These are phyloP conservation scores for Pogonomyrmex californicus DNA, from an alignment of 1,140 invertebrate genomes.

Conservation along the genomic window DNA sequence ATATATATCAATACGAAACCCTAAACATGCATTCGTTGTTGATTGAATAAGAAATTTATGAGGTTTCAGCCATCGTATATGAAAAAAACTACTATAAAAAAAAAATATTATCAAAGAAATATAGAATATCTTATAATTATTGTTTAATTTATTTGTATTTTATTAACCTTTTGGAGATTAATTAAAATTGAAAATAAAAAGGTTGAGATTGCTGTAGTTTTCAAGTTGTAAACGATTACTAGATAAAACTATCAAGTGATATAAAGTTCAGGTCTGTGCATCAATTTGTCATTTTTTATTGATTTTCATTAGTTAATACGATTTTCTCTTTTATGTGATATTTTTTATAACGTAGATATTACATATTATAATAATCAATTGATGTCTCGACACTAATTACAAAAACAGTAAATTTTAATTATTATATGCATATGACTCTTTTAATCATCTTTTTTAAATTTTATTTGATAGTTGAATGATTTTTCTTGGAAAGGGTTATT, in stretches of 20 bases:
- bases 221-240: not conserved
- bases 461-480: not conserved
- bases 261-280: not conserved
- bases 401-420: not conserved
- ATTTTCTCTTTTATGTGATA: not conserved
- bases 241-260: not conserved
- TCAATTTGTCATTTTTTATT: constrained; percentile 15
- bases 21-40: not conserved
- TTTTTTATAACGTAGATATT: not conserved
- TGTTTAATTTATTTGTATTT: not conserved
- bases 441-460: not conserved
- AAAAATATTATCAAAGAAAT: not conserved
- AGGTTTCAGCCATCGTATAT: not conserved
- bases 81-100: not conserved
- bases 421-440: not conserved
- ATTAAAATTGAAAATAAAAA: not conserved
- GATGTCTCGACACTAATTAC: not conserved
- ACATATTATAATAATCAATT: not conserved
- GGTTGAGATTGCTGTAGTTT: not conserved
- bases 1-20: not conserved
- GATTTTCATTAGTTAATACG: not conserved
- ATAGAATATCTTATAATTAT: not conserved
- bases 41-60: not conserved
- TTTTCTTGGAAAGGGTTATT: not conserved
- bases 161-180: not conserved